Percentiles rank a stretch among this genome's conserved stretches.
Evolutionary conservation across 2,888 invertebrate genomes (phyloP).

Genomic region (Eristalinus aeneus): DNA sequence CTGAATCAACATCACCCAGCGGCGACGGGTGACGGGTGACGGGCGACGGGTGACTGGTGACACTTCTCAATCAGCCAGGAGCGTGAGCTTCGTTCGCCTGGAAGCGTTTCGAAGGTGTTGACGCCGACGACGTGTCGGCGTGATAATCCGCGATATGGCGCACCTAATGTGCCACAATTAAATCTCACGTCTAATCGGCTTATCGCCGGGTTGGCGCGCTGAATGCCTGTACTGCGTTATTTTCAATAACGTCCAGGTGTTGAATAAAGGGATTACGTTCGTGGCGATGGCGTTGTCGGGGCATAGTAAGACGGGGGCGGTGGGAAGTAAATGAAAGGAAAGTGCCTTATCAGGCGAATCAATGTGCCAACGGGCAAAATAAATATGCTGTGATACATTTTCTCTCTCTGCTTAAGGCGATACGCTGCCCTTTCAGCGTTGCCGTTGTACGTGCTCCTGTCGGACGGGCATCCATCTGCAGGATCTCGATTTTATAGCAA

Average conservation of each 20-base stretch:
- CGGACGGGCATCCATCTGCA: constrained; percentile 13
- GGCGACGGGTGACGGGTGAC: not conserved
- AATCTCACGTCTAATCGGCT: constrained; percentile 42
- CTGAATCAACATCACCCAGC: constrained; percentile 19
- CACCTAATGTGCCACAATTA: constrained; percentile 39
- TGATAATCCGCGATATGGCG: constrained; percentile 18
- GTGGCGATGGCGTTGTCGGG: not conserved
- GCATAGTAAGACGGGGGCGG: not conserved
- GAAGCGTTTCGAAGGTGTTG: not conserved
- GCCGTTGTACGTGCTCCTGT: constrained; percentile 24
- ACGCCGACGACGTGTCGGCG: not conserved
- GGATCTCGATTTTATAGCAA: constrained; percentile 35
- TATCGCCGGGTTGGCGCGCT: not conserved
- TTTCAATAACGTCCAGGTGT: constrained; percentile 53
- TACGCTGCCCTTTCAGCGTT: constrained; percentile 17
- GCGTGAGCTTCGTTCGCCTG: not conserved
- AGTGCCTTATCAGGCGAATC: not conserved
- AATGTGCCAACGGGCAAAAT: constrained; percentile 19
- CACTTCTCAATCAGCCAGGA: not conserved
- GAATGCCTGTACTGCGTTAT: constrained; percentile 13
- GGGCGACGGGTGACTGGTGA: not conserved
- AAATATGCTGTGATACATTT: constrained; percentile 45
- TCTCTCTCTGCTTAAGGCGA: constrained; percentile 24
- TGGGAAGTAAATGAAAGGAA: not conserved
- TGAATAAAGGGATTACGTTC: constrained; percentile 21